Evolutionary conservation across 2,888 invertebrate genomes (phyloP).

Genomic region (Labia minor): DNA sequence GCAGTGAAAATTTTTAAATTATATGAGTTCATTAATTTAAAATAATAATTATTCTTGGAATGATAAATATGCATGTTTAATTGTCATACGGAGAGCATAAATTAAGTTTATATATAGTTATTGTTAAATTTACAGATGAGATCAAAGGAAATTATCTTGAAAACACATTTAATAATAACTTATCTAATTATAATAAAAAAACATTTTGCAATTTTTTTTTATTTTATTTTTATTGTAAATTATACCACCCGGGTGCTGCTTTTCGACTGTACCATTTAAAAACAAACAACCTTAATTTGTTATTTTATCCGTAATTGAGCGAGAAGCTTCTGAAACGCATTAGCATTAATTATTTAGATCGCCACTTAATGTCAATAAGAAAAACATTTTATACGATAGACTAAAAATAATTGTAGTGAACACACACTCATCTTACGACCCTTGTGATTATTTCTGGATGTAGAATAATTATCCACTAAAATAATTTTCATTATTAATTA

Average conservation of each 20-base stretch:
- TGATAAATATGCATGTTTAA: neutral
- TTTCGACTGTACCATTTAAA: neutral
- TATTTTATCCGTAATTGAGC: constrained; percentile 13
- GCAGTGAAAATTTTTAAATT: neutral
- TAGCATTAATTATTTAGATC: constrained; percentile 7
- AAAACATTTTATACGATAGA: neutral
- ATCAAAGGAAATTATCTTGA: neutral
- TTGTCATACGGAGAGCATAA: neutral
- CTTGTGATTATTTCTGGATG: too few species aligned
- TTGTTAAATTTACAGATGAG: neutral
- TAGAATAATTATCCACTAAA: too few species aligned
- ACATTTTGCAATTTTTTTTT: neutral
- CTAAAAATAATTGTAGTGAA: neutral
- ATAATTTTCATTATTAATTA: too few species aligned
- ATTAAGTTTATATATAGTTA: neutral
- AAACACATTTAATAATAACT: neutral
- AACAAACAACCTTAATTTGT: neutral
- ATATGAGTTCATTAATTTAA: constrained; percentile 6
- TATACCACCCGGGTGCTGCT: neutral
- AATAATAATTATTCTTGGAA: neutral
- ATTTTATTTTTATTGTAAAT: too few species aligned
- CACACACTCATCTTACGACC: too few species aligned
- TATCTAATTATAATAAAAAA: constrained; percentile 5
- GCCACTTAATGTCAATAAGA: constrained; percentile 3
- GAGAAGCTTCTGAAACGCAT: neutral